A percentile compares a stretch with the other conserved stretches of the same genome.
phyloP scores from a whole-genome alignment of 2,113 vertebrate species.

The Lepus europaeus region DNA sequence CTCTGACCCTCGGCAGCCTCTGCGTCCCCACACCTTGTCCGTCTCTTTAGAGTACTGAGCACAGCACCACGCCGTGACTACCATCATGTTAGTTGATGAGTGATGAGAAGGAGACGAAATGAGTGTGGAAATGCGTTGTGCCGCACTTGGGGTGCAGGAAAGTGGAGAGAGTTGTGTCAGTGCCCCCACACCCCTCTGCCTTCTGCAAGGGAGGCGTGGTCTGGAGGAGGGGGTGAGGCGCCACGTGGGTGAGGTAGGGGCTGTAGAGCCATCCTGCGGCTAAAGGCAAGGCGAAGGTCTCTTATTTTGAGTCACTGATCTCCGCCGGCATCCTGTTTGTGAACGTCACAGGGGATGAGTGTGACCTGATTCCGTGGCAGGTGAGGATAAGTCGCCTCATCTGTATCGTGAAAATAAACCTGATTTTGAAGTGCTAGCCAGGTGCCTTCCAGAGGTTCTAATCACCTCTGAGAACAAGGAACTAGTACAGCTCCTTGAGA shows the following conservation, averaged over 20 bases:
- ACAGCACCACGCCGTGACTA: too few relatives aligned
- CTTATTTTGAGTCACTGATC: neutral
- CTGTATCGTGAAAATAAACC: neutral
- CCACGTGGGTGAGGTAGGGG: fast-evolving
- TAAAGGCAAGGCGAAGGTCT: neutral
- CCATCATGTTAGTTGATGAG: neutral
- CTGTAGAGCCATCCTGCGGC: neutral
- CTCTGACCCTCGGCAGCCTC: neutral
- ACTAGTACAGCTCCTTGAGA: neutral
- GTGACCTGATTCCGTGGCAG: neutral
- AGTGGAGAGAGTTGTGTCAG: neutral
- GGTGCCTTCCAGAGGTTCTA: neutral
- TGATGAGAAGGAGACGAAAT: too few relatives aligned
- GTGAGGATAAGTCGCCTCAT: too few relatives aligned
- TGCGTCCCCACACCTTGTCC: neutral
- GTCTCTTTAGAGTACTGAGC: neutral
- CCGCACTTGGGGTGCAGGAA: neutral
- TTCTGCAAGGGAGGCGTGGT: neutral
- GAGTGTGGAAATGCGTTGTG: fast-evolving
- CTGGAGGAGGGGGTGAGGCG: neutral
- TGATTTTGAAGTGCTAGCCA: neutral
- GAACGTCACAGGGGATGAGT: fast-evolving
- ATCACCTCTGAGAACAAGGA: neutral
- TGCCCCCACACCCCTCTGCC: neutral
- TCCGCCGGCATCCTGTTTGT: fast-evolving